Conservation (phyloP, 2,888 invertebrate genomes). For the Falcaria lacertinaria region DNA sequence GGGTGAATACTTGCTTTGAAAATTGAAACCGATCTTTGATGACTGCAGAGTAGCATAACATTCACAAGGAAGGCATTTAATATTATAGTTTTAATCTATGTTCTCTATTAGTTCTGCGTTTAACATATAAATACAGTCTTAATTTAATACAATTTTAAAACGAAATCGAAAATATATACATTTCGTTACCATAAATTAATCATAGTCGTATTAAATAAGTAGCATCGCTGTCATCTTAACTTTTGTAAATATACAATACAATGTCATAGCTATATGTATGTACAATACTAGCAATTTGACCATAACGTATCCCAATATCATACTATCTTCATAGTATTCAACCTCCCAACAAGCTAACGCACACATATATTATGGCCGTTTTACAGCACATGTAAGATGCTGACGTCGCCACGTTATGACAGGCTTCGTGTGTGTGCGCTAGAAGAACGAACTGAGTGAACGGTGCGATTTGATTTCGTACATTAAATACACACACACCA, state of each 20-base stretch:
- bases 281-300: background rate
- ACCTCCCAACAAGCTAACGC: background rate
- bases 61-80: constrained; percentile 3
- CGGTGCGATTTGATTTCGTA: too few species aligned
- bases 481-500: too few species aligned
- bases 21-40: background rate
- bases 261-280: background rate
- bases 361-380: background rate
- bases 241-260: constrained; percentile 25
- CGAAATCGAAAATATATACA: constrained; percentile 6
- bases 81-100: background rate
- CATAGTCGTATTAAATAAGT: constrained; percentile 23
- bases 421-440: too few species aligned
- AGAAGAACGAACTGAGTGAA: too few species aligned
- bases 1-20: background rate
- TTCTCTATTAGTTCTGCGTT: background rate
- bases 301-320: background rate
- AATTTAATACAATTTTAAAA: background rate
- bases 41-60: background rate
- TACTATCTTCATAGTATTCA: too few species aligned
- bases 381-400: background rate
- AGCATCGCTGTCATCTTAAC: constrained; percentile 16
- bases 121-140: background rate
- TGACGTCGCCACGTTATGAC: too few species aligned
- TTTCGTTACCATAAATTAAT: constrained; percentile 37